Evolutionary conservation across 2,113 vertebrate species (phyloP).

Genomic region (Nothocercus nigrocapillus): DNA sequence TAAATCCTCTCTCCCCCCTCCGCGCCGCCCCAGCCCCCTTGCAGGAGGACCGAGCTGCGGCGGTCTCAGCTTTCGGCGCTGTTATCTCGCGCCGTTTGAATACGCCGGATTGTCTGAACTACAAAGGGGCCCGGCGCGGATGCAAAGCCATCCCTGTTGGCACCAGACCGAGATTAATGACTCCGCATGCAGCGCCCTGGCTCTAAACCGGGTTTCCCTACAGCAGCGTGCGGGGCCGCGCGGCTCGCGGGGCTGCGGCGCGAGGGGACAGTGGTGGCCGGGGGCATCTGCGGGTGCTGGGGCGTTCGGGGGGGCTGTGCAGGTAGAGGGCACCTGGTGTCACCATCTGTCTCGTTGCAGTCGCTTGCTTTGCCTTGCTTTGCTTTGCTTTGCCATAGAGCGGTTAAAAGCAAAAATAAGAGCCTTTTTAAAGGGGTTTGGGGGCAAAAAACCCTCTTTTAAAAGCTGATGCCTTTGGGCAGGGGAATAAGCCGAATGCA

Average conservation of each 20-base stretch:
- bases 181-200: constrained; percentile 61
- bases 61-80: constrained; percentile 55
- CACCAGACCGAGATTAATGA: constrained; percentile 68
- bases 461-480: neutral
- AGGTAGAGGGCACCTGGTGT: constrained; percentile 54
- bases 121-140: constrained; percentile 66
- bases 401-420: neutral
- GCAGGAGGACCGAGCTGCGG: constrained; percentile 42
- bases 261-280: neutral
- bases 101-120: constrained; percentile 63
- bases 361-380: constrained; percentile 2
- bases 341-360: too few relatives aligned
- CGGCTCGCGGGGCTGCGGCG: neutral
- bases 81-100: constrained; percentile 68
- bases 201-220: constrained; percentile 62
- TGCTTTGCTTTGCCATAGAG: neutral
- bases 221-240: neutral
- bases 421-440: too few relatives aligned
- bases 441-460: neutral
- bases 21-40: neutral
- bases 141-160: constrained; percentile 70
- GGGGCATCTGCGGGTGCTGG: neutral
- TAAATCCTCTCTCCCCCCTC: constrained; percentile 66
- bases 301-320: neutral
- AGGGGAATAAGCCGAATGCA: rapidly evolving